Percentiles rank a stretch among this genome's conserved stretches.
Evolutionary conservation across 2,113 vertebrate species (phyloP).

Genomic region (Himantopus leucocephalus): DNA sequence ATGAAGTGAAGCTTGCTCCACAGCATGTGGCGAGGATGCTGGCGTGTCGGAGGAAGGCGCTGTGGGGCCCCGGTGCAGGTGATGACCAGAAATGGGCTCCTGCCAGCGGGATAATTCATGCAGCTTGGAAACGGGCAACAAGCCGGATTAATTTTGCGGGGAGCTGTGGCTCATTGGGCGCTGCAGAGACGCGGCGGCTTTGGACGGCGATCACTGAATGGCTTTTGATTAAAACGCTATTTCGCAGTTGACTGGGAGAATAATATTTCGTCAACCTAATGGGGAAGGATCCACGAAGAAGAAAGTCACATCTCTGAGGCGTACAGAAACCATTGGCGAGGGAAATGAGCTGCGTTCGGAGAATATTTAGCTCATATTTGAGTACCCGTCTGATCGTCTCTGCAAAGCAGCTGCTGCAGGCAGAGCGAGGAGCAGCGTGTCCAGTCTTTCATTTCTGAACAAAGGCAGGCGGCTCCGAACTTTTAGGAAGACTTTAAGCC

Average conservation of each 20-base stretch:
- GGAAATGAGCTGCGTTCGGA: background rate
- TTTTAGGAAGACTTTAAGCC: background rate
- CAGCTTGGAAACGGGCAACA: background rate
- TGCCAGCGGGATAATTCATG: background rate
- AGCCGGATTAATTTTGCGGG: background rate
- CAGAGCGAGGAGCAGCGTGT: background rate
- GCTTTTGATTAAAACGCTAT: fast-evolving
- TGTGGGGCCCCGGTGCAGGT: background rate
- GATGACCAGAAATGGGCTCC: background rate
- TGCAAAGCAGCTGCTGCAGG: background rate
- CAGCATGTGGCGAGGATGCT: background rate
- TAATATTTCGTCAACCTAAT: background rate
- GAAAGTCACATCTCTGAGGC: background rate
- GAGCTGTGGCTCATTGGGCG: background rate
- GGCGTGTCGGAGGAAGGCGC: background rate
- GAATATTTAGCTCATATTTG: fast-evolving
- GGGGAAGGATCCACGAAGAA: background rate
- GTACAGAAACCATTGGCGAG: fast-evolving
- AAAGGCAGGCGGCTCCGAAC: background rate
- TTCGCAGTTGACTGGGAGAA: background rate
- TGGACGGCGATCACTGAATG: fast-evolving
- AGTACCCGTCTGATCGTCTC: background rate
- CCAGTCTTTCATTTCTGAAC: background rate
- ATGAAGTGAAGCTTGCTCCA: background rate
- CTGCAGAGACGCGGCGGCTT: fast-evolving